phyloP scores from a whole-genome alignment of 1,140 invertebrate species.

The Venturia canescens region DNA sequence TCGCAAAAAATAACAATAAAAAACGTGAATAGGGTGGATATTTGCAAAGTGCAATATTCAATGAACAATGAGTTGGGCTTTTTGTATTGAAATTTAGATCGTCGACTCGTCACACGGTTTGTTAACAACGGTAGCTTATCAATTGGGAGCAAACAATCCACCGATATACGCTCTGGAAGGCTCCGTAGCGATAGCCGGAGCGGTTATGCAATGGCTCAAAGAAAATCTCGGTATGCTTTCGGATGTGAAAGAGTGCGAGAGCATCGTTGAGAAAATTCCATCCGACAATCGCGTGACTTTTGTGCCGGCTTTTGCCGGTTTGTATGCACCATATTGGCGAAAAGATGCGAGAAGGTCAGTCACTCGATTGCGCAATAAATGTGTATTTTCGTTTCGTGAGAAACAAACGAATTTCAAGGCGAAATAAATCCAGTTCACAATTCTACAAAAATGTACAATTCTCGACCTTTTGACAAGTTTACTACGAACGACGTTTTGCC shows the following conservation, averaged over 20 bases:
- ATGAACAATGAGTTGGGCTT: not conserved
- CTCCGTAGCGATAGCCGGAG: constrained; percentile 89
- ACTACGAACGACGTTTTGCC: too few species aligned
- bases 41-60: too few species aligned
- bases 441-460: too few species aligned
- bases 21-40: too few species aligned
- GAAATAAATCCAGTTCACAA: too few species aligned
- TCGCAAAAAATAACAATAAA: not conserved
- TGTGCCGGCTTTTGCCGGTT: constrained; percentile 95
- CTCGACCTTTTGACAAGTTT: too few species aligned
- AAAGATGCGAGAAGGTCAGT: constrained; percentile 92
- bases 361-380: not conserved
- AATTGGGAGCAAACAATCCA: constrained; percentile 87
- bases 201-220: constrained; percentile 91
- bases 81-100: constrained; percentile 75
- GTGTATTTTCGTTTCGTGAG: not conserved
- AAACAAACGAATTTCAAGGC: too few species aligned
- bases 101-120: constrained; percentile 93
- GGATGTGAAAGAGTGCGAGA: constrained; percentile 86
- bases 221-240: constrained; percentile 90
- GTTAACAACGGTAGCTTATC: constrained; percentile 96
- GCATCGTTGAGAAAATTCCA: constrained; percentile 84
- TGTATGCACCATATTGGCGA: constrained; percentile 97
- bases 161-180: constrained; percentile 95
- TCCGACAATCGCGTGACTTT: constrained; percentile 94